Evolutionary conservation across 2,113 vertebrate species (phyloP).

Genomic region (Salvelinus fontinalis): DNA sequence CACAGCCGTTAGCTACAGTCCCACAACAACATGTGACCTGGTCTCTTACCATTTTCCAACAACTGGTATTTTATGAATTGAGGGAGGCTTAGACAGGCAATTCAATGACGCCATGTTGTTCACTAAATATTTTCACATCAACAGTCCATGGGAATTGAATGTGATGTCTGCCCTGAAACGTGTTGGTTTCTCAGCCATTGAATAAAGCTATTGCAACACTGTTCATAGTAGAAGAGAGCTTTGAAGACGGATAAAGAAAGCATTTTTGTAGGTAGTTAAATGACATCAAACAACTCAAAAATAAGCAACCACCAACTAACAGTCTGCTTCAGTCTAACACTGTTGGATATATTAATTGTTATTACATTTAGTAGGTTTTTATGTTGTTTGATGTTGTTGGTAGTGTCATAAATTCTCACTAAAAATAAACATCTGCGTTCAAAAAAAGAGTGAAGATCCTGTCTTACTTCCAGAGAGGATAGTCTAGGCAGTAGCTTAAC

Average conservation of each 20-base stretch:
- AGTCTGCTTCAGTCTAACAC: neutral
- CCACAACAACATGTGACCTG: neutral
- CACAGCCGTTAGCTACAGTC: neutral
- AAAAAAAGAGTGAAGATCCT: neutral
- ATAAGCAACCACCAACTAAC: too few relatives aligned
- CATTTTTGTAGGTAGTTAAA: neutral
- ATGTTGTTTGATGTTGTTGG: too few relatives aligned
- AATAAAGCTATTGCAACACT: constrained; percentile 3
- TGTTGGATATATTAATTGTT: neutral
- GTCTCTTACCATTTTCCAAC: neutral
- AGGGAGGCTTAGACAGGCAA: neutral
- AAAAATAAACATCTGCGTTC: neutral
- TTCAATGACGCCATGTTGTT: constrained; percentile 19
- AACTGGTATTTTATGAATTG: constrained; percentile 1
- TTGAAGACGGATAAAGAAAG: neutral
- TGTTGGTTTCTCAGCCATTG: constrained; percentile 8
- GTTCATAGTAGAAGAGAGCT: neutral
- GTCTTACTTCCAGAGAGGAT: neutral
- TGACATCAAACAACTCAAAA: neutral
- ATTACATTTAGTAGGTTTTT: neutral
- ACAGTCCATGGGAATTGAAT: constrained; percentile 25
- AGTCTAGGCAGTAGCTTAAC: neutral
- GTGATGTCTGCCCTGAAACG: neutral
- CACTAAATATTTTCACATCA: constrained; percentile 46
- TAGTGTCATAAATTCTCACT: neutral